phyloP scores from a whole-genome alignment of 2,888 invertebrate species.

The Helicoverpa assulta region DNA sequence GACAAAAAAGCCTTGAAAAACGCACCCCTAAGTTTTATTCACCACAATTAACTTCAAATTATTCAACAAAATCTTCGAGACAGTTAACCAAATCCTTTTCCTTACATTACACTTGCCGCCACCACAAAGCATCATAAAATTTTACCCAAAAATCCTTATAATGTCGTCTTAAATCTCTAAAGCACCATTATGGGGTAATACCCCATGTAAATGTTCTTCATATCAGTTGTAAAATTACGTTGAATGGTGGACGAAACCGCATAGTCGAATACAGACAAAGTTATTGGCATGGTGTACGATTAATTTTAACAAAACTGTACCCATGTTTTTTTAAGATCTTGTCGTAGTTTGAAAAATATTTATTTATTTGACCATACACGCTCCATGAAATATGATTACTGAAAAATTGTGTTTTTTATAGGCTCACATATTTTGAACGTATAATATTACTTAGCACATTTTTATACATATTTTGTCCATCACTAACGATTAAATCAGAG shows the following conservation, averaged over 20 bases:
- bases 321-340: no score
- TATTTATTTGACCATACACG: no score
- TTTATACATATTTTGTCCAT: no score
- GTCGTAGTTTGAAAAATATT: no score
- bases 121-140: constrained; percentile 53
- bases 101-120: constrained; percentile 21
- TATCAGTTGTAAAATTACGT: constrained; percentile 55
- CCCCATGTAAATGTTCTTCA: constrained; percentile 63
- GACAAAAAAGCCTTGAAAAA: not conserved
- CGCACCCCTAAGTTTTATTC: not conserved
- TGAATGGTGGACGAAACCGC: constrained; percentile 60
- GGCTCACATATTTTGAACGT: no score
- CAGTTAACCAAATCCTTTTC: constrained; percentile 38
- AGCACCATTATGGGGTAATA: constrained; percentile 57
- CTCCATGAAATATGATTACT: no score
- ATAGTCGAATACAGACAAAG: constrained; percentile 21
- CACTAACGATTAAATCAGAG: no score
- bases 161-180: constrained; percentile 57
- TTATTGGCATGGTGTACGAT: no score
- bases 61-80: constrained; percentile 13
- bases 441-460: no score
- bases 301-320: no score
- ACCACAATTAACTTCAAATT: constrained; percentile 28
- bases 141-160: constrained; percentile 60
- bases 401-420: no score